Base-by-base conservation (phyloP, 1,140 invertebrate genomes). In the Sarcophaga peregrina region DNA sequence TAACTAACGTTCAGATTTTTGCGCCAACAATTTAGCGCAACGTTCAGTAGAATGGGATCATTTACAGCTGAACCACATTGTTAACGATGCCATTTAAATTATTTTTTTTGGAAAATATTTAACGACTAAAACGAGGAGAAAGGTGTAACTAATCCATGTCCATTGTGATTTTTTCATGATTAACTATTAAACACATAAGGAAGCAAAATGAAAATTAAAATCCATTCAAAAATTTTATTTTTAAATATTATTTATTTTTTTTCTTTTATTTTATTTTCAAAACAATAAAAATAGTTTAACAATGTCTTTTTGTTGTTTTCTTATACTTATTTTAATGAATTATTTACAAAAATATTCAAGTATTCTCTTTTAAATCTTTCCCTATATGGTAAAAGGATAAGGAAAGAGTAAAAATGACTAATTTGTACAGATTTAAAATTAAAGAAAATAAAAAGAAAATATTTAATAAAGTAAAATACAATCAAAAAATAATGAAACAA, bases 391-490 rank as follows among this genome's bases (percentile, higher is more conserved):
- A 52, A 20, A 6, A 46, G 50, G 47, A 10, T 78, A 20, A 11
- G 17, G 50, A 78, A 78, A 78, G 75, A 78, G 75, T 78, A 52
- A 68, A 37, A 74, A 78, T 78, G 75, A 78, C 75, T 78, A 78
- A 78, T 78, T 78, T 78, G 75, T 78, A 78, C 75, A 78, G 72
- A 82, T 62, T 82, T 82, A 82, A 68, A 68, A 17, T 11, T 78
- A 50, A 20, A 78, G 15, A 7, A 76, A 20, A 78, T 25, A 78
- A 52, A 17, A 78, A 78, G 15, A 78, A 78, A 25, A 7, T 72
- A 9, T 72, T 20, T 72, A 72, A 72, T n/a, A 72, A 72, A 72
- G 9, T 20, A 72, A 7, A 72, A 72, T 20, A 72, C 7, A 72
- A 25, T 17, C 17, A 52, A 17, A 78, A 10, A 78, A 78, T 52